phyloP scores from a whole-genome alignment of 2,888 invertebrate genomes.

The Folsomia candida region DNA sequence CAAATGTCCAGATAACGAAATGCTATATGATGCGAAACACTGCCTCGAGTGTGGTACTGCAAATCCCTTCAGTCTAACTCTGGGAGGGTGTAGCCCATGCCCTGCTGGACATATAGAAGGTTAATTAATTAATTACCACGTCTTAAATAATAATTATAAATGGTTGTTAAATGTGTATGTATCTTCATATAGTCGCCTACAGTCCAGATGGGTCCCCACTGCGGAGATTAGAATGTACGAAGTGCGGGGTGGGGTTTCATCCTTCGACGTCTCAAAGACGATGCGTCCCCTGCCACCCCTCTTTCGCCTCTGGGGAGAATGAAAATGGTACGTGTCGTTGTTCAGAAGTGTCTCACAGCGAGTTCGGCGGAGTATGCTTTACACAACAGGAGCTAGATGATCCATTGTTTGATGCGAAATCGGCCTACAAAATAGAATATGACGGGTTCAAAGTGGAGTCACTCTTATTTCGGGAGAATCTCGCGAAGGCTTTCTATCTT shows the following conservation, averaged over 20 bases:
- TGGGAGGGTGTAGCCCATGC: constrained; percentile 39
- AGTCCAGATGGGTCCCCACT: constrained; percentile 29
- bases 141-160: background rate
- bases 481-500: constrained; percentile 54
- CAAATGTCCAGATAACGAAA: constrained; percentile 29
- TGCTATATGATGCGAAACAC: constrained; percentile 31
- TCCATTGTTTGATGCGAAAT: constrained; percentile 45
- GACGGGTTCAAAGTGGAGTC: constrained; percentile 53
- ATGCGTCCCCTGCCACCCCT: constrained; percentile 55
- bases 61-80: constrained; percentile 30
- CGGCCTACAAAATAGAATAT: constrained; percentile 54
- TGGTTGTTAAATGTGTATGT: background rate
- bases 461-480: constrained; percentile 55
- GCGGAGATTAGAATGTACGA: constrained; percentile 52
- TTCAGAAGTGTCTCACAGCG: constrained; percentile 52
- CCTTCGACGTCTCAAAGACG: constrained; percentile 54
- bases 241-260: constrained; percentile 55
- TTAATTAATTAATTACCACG: constrained; percentile 6
- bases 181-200: constrained; percentile 20
- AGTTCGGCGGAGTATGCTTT: constrained; percentile 54
- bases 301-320: constrained; percentile 22
- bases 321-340: constrained; percentile 53
- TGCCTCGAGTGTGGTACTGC: constrained; percentile 35
- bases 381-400: constrained; percentile 52
- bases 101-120: constrained; percentile 41